A percentile compares a stretch with the other conserved stretches of the same genome.
These are phyloP conservation scores for Laticauda colubrina DNA, from an alignment of 2,113 vertebrate genomes.

Conservation along the genomic window DNA sequence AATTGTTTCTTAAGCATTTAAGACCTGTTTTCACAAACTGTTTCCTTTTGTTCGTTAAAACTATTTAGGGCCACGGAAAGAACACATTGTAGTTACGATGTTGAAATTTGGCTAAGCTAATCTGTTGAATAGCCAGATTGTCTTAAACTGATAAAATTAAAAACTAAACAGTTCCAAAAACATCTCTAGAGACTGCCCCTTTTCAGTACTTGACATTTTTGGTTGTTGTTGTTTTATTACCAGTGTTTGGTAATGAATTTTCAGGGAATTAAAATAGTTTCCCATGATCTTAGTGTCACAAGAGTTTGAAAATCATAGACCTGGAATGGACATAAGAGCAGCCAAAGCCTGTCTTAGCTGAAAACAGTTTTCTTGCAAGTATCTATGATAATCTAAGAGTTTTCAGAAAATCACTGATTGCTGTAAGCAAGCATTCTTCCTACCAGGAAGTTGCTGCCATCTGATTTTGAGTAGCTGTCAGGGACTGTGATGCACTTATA, in stretches of 20 bases:
- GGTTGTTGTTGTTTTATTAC: slow-evolving; percentile 9
- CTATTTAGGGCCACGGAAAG: slow-evolving; percentile 27
- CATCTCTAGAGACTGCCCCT: background rate
- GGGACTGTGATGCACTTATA: background rate
- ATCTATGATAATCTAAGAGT: background rate
- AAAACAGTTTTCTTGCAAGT: slow-evolving; percentile 26
- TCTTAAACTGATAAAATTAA: background rate
- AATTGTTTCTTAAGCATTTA: background rate
- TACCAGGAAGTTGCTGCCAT: background rate
- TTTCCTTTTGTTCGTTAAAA: background rate
- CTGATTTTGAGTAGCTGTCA: background rate
- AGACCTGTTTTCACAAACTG: background rate
- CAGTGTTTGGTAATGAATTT: slow-evolving; percentile 64
- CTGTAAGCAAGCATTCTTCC: fast-evolving
- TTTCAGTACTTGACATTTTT: slow-evolving; percentile 35
- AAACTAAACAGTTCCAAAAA: background rate
- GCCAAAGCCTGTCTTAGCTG: slow-evolving; percentile 32
- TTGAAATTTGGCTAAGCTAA: background rate
- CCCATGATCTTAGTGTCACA: slow-evolving; percentile 69
- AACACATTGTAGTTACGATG: background rate
- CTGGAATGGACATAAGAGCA: slow-evolving; percentile 26
- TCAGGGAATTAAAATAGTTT: slow-evolving; percentile 60
- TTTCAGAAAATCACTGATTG: background rate
- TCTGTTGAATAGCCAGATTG: background rate
- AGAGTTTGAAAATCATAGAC: slow-evolving; percentile 51